phyloP scores from a whole-genome alignment of 2,113 vertebrate genomes.

The Myotis lucifugus region DNA sequence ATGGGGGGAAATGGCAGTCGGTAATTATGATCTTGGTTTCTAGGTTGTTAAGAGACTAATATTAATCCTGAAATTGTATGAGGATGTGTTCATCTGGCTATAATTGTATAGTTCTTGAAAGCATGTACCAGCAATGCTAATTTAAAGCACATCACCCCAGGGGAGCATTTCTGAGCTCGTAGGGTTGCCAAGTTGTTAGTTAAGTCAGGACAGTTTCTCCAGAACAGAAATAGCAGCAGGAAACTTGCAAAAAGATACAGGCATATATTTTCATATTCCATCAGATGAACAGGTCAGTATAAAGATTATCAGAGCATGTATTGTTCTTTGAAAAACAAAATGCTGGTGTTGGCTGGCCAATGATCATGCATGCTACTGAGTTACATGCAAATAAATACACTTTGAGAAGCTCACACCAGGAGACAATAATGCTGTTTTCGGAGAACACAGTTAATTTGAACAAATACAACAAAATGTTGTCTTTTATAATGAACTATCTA shows the following conservation, averaged over 20 bases:
- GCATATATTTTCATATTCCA: constrained; percentile 54
- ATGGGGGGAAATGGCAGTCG: constrained; percentile 74
- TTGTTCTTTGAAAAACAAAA: constrained; percentile 37
- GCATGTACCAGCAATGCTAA: constrained; percentile 74
- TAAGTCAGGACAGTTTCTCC: constrained; percentile 54
- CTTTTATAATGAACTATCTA: constrained; percentile 24
- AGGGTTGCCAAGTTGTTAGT: constrained; percentile 60
- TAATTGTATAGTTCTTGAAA: constrained; percentile 81
- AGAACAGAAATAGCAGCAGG: constrained; percentile 47
- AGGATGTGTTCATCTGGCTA: constrained; percentile 79
- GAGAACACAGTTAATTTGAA: constrained; percentile 55
- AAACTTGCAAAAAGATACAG: constrained; percentile 57
- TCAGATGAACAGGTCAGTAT: constrained; percentile 2
- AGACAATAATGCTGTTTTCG: constrained; percentile 59
- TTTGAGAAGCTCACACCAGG: neutral
- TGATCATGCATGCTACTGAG: neutral
- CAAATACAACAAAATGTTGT: constrained; percentile 27
- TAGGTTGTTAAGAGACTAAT: constrained; percentile 80
- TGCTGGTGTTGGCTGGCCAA: neutral
- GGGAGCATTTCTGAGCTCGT: constrained; percentile 58
- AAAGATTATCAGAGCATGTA: neutral
- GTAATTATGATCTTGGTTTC: constrained; percentile 84
- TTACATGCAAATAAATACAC: constrained; percentile 16
- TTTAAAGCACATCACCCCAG: constrained; percentile 63
- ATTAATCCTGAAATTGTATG: constrained; percentile 82